Evolutionary conservation across 2,113 vertebrate species (phyloP).

Genomic region (Melanerpes aurifrons): DNA sequence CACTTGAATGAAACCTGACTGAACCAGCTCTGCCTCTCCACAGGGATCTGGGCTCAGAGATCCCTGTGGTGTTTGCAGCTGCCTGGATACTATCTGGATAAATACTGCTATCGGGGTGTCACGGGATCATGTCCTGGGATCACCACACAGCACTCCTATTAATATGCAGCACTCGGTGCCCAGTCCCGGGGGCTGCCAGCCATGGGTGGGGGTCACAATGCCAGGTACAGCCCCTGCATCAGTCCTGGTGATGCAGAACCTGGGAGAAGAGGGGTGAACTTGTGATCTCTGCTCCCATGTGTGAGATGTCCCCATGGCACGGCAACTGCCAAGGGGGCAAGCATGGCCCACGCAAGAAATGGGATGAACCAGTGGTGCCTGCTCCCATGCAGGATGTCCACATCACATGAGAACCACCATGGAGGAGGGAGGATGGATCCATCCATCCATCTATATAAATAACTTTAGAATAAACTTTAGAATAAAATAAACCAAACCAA

Average conservation of each 20-base stretch:
- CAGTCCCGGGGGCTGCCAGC: background rate
- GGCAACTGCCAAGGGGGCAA: too few relatives aligned
- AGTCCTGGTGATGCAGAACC: background rate
- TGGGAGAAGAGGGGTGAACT: background rate
- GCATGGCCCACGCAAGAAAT: fast-evolving
- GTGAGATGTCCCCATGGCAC: too few relatives aligned
- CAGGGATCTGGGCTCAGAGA: fast-evolving
- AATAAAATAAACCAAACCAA: too few relatives aligned
- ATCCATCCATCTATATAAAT: background rate
- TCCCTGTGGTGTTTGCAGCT: conserved; percentile 28
- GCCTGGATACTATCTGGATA: conserved; percentile 62
- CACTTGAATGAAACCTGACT: fast-evolving
- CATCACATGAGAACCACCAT: fast-evolving
- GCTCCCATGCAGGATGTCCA: background rate
- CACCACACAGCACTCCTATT: background rate
- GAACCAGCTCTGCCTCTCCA: background rate
- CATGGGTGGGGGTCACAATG: fast-evolving
- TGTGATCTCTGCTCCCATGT: background rate
- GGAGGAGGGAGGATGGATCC: background rate
- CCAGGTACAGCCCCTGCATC: fast-evolving
- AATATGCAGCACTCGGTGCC: background rate
- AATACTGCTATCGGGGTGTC: background rate
- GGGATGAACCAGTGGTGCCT: background rate
- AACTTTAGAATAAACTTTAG: too few relatives aligned
- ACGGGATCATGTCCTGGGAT: background rate